Evolutionary conservation across 1,140 invertebrate genomes (phyloP).

Genomic region (Globodera rostochiensis): DNA sequence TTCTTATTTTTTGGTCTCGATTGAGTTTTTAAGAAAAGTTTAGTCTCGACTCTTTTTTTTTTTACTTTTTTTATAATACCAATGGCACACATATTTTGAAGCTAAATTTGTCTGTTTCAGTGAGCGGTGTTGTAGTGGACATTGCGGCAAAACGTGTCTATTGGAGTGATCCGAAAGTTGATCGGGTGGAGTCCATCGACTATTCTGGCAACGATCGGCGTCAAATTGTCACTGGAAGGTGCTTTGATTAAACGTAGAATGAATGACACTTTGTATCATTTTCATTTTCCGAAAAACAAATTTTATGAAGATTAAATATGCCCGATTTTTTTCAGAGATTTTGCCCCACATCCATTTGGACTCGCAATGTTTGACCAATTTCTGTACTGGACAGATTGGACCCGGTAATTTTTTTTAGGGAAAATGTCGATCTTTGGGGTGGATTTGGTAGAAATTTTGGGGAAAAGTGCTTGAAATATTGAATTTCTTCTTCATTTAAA

Average conservation of each 20-base stretch:
- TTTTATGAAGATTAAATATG: too few species aligned
- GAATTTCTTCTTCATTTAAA: too few species aligned
- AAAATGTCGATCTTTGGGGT: too few species aligned
- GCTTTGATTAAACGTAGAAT: neutral
- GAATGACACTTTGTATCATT: constrained; percentile 33
- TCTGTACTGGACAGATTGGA: constrained; percentile 92
- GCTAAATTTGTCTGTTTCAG: constrained; percentile 11
- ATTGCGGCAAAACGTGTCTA: constrained; percentile 68
- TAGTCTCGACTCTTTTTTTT: too few species aligned
- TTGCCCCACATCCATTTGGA: constrained; percentile 64
- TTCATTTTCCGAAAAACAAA: neutral
- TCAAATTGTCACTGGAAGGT: constrained; percentile 57
- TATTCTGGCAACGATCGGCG: constrained; percentile 69
- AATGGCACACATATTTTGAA: too few species aligned
- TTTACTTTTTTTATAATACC: too few species aligned
- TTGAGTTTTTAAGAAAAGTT: too few species aligned
- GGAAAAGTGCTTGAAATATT: too few species aligned
- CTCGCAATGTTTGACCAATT: constrained; percentile 69
- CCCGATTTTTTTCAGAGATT: constrained; percentile 11
- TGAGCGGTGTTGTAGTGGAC: constrained; percentile 57
- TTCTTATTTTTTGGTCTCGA: too few species aligned
- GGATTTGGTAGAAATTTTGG: too few species aligned
- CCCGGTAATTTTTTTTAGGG: constrained; percentile 70
- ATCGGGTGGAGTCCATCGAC: constrained; percentile 70
- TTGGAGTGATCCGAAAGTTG: constrained; percentile 72